phyloP scores from a whole-genome alignment of 1,140 invertebrate species.

The Melipona quadrifasciata region DNA sequence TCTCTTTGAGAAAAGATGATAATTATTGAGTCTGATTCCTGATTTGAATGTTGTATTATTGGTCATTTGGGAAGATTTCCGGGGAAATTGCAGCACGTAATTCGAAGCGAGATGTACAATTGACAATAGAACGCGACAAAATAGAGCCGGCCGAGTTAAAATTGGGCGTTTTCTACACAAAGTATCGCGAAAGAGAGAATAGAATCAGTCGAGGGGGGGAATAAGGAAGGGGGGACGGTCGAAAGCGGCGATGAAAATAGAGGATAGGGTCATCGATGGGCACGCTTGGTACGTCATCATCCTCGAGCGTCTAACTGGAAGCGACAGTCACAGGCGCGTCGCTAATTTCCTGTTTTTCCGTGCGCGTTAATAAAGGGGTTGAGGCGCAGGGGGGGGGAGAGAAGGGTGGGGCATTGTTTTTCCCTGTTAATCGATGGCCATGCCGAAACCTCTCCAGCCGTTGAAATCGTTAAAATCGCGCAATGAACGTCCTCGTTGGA shows the following conservation, averaged over 20 bases:
- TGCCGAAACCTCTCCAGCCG: slow-evolving; percentile 29
- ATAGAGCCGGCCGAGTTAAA: background rate
- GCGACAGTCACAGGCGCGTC: slow-evolving; percentile 57
- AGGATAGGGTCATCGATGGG: background rate
- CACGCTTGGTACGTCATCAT: slow-evolving; percentile 36
- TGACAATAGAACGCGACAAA: too few species aligned
- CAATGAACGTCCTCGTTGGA: slow-evolving; percentile 16
- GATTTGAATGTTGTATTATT: too few species aligned
- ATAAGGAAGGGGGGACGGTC: background rate
- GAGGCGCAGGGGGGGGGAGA: too few species aligned
- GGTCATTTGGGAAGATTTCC: too few species aligned
- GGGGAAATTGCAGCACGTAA: too few species aligned
- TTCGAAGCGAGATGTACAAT: too few species aligned
- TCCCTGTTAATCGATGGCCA: slow-evolving; percentile 47
- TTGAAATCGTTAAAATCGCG: slow-evolving; percentile 36
- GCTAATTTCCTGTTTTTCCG: slow-evolving; percentile 68
- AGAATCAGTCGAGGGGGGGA: background rate
- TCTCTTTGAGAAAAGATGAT: too few species aligned
- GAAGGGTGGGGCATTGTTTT: slow-evolving; percentile 42
- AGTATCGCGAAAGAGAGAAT: background rate
- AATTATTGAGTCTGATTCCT: too few species aligned
- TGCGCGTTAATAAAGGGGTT: slow-evolving; percentile 56
- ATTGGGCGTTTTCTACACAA: background rate
- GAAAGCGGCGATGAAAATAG: background rate
- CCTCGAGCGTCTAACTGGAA: slow-evolving; percentile 18